These are phyloP conservation scores for Onchidella celtica DNA, from an alignment of 2,888 invertebrate species.

Conservation along the genomic window DNA sequence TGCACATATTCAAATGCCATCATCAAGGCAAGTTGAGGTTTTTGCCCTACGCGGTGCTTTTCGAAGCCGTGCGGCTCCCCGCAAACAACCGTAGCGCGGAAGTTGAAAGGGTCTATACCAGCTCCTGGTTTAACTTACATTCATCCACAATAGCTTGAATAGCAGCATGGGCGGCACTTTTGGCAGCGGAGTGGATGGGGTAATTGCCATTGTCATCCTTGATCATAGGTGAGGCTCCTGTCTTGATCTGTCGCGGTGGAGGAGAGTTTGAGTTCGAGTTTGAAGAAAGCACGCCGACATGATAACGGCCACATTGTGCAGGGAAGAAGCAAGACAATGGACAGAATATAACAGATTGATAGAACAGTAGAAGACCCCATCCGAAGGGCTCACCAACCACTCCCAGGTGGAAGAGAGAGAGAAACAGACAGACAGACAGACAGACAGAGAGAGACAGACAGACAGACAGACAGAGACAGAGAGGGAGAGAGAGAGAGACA, in stretches of 20 bases:
- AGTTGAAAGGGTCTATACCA: too few relatives aligned
- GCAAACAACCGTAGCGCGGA: too few relatives aligned
- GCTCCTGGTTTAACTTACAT: constrained; percentile 19
- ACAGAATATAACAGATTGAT: too few relatives aligned
- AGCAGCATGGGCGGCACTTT: constrained; percentile 2
- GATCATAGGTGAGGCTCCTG: not conserved
- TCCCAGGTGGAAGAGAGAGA: not conserved
- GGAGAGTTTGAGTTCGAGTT: not conserved
- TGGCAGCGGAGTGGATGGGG: constrained; percentile 19
- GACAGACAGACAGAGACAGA: not conserved
- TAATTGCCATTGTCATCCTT: constrained; percentile 24
- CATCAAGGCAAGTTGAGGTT: too few relatives aligned
- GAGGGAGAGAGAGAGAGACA: not conserved
- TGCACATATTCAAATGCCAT: too few relatives aligned
- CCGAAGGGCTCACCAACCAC: not conserved
- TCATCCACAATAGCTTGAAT: constrained; percentile 8
- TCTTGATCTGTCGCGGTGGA: not conserved
- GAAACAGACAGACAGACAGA: too few relatives aligned
- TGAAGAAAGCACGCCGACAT: too few relatives aligned
- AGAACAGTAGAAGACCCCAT: too few relatives aligned
- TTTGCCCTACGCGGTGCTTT: too few relatives aligned
- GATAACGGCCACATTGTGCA: too few relatives aligned
- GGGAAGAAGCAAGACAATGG: too few relatives aligned
- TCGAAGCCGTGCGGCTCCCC: too few relatives aligned
- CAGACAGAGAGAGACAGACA: not conserved